Evolutionary conservation across 1,140 invertebrate genomes (phyloP).

Genomic region (Pogonomyrmex barbatus): DNA sequence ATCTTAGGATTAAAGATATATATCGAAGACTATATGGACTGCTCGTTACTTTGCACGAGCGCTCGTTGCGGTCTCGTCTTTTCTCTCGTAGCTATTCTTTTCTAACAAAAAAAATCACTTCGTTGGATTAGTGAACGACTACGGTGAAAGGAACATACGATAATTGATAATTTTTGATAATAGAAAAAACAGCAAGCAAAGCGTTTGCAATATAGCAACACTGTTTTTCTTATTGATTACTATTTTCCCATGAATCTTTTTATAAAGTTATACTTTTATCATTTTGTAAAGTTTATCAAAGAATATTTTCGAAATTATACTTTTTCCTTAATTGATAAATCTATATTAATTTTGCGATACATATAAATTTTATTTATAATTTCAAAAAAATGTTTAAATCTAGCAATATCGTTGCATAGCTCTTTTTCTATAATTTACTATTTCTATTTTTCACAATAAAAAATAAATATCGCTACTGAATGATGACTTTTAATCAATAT

Average conservation of each 20-base stretch:
- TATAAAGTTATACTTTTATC: neutral
- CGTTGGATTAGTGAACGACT: conserved; percentile 31
- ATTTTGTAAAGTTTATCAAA: neutral
- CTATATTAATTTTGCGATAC: neutral
- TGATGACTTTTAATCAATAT: neutral
- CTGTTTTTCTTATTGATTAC: neutral
- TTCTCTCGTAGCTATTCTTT: conserved; percentile 45
- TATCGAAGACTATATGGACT: conserved; percentile 27
- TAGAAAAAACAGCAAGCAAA: neutral
- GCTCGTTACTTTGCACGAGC: conserved; percentile 37
- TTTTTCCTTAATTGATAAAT: neutral
- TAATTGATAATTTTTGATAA: conserved; percentile 1
- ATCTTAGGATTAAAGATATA: conserved; percentile 64
- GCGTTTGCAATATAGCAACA: neutral
- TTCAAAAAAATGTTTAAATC: neutral
- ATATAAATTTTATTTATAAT: conserved; percentile 6
- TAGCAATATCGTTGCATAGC: neutral
- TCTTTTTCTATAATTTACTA: neutral
- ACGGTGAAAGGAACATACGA: conserved; percentile 18
- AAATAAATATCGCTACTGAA: neutral
- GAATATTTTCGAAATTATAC: neutral
- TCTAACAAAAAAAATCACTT: conserved; percentile 42
- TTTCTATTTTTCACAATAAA: neutral
- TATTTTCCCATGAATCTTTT: neutral
- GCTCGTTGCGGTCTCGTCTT: conserved; percentile 50